Evolutionary conservation across 2,888 invertebrate species (phyloP), one percentile per base, ranked within the genome.

Genomic region (Graphium colonna): DNA sequence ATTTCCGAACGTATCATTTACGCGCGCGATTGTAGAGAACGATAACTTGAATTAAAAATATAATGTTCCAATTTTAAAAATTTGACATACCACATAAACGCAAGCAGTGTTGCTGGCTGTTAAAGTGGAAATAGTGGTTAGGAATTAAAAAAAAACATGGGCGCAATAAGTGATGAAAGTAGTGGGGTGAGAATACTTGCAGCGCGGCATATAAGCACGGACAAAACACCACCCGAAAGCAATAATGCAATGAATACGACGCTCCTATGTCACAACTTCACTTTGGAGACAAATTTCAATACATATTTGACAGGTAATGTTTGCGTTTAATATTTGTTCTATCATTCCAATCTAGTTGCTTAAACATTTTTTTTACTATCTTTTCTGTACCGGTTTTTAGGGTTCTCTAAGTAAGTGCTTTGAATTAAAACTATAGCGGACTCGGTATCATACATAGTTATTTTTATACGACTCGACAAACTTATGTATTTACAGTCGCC

Each of bases 261-360:
- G n/a, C 61, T 82, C 15, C 65, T 82, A 61, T 89, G 89, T 67
- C 73, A 80, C 65, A 77, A 69, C 42, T 79, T 80, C 65, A 83
- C 73, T 60, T 67, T 79, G 55, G 72, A 79, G 58, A 90, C 90
- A 12, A 82, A 85, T 66, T 79, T 88, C 55, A 65, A 64, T 41
- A 65, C 83, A 13, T 89, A 90, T 63, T 69, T 76, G 45, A 63
- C 76, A 80, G 90, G 90, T 90, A 79, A 73, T 50, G 48, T 47
- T 55, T 39, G 15, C 39, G 48, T 43, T 52, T 36, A 36, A 42
- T 51, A 47, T 50, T 55, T 55, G 10, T 33, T 38, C 3, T n/a
- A 12, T 12, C 12, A 7, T 42, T 9, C 13, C 8, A 7, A 33
- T 43, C 7, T 36, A 13, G 13, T 17, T 12, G 31, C 10, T 48